These are phyloP conservation scores for Laterallus jamaicensis DNA, from an alignment of 2,113 vertebrate genomes.

Conservation along the genomic window DNA sequence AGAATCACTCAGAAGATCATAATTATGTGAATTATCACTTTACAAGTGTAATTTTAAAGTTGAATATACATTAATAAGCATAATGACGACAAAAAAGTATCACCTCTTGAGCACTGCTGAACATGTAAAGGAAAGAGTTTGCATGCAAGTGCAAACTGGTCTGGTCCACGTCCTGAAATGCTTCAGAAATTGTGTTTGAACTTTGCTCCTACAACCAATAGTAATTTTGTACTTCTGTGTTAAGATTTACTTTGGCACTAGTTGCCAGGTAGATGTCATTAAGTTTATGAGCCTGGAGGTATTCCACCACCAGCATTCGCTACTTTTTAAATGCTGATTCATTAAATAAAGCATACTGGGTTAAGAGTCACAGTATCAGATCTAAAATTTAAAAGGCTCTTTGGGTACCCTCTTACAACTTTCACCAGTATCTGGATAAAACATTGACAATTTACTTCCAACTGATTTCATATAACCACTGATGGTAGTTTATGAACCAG, in stretches of 20 bases:
- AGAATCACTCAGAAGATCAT: background rate
- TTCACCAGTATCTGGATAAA: background rate
- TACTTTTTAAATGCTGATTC: conserved; percentile 37
- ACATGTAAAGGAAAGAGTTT: background rate
- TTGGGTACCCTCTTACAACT: background rate
- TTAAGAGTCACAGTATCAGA: background rate
- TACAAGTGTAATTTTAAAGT: background rate
- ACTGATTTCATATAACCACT: background rate
- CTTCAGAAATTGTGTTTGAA: conserved; percentile 22
- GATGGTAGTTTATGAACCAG: background rate
- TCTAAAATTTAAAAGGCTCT: background rate
- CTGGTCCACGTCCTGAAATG: background rate
- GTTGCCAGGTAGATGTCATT: background rate
- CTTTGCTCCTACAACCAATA: conserved; percentile 20
- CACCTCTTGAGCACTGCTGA: background rate
- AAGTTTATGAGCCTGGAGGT: background rate
- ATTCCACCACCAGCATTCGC: background rate
- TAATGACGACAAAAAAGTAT: background rate
- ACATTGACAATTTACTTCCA: background rate
- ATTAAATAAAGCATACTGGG: background rate
- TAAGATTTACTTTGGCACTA: background rate
- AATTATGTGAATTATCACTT: background rate
- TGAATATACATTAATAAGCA: background rate
- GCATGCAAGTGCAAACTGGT: conserved; percentile 25
- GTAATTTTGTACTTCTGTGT: background rate